Percentiles rank a stretch among this genome's conserved stretches.
These are phyloP conservation scores for Chelmon rostratus DNA, from an alignment of 2,797 vertebrate genomes.

Conservation along the genomic window DNA sequence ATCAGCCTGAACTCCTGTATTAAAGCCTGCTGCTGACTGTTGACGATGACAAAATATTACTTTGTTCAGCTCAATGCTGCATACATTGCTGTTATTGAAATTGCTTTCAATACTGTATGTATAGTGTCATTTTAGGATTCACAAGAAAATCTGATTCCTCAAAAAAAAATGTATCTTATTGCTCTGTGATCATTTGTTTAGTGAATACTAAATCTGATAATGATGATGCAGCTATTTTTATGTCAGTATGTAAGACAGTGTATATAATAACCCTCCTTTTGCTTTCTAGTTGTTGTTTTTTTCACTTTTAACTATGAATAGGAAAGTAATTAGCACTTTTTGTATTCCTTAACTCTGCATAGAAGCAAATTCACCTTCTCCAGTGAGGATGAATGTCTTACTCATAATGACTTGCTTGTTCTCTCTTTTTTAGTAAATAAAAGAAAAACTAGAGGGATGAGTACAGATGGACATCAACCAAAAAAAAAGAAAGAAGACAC, in stretches of 20 bases:
- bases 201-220: background rate
- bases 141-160: background rate
- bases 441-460: constrained; percentile 73
- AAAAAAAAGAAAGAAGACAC: constrained; percentile 71
- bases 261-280: background rate
- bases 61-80: background rate
- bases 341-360: background rate
- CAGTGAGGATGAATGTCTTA: background rate
- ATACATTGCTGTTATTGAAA: background rate
- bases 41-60: background rate
- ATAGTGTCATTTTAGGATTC: background rate
- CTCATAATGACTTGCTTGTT: constrained; percentile 73
- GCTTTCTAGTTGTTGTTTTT: background rate
- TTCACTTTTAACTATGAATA: background rate
- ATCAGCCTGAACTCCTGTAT: background rate
- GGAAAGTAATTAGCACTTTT: background rate
- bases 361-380: background rate
- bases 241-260: background rate
- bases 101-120: background rate
- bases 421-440: constrained; percentile 84
- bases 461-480: constrained; percentile 79
- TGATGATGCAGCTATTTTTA: constrained; percentile 5
- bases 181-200: constrained; percentile 3
- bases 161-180: background rate
- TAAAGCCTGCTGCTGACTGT: background rate